Base-by-base conservation (phyloP, 2,113 vertebrate genomes). In the human region DNA sequence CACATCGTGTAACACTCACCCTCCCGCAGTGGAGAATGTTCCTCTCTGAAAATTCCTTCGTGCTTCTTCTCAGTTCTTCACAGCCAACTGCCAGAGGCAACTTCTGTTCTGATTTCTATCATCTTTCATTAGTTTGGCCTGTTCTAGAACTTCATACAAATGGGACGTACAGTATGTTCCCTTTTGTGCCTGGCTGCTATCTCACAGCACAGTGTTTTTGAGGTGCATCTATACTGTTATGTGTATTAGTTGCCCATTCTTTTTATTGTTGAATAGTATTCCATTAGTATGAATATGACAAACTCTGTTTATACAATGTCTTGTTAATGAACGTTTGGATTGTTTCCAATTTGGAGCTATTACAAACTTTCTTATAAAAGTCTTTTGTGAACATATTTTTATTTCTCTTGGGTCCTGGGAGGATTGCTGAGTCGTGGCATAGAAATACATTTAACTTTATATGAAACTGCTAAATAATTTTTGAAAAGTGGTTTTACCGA, bases 71-170 rank as follows among this genome's bases (percentile, higher is more conserved):
- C 48, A 73, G 72, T 43, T 73, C 91, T n/a, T 57, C 59, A n/a
- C 43, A 95, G 68, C n/a, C 72, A 96, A 76, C 35, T 66, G 43
- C 89, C 48, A 85, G 78, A 88, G 92, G 86, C 82, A 93, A 90
- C 0, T 45, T 76, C 50, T 93, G 83, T 93, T 93, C 81, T 96
- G 93, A 97, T 96, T 96, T 79, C 50, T 94, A 86, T 91, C 35
- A 59, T 59, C 57, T 94, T 94, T 80, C 18, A 79, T 93, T 93
- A 91, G 64, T 72, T 94, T 82, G 66, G 38, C 22, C 32, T 86
- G 25, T 90, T 83, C 81, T 89, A 88, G 81, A 76, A 90, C 70
- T 88, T 88, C 43, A 66, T 64, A 81, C 38, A 90, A 92, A 85
- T 18, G 8, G 35, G 40, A 61, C 43, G 81, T 16, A 86, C 38